Percentiles rank a stretch among this genome's conserved stretches.
Conservation (phyloP, 2,113 vertebrate species). For the Mus pahari region DNA sequence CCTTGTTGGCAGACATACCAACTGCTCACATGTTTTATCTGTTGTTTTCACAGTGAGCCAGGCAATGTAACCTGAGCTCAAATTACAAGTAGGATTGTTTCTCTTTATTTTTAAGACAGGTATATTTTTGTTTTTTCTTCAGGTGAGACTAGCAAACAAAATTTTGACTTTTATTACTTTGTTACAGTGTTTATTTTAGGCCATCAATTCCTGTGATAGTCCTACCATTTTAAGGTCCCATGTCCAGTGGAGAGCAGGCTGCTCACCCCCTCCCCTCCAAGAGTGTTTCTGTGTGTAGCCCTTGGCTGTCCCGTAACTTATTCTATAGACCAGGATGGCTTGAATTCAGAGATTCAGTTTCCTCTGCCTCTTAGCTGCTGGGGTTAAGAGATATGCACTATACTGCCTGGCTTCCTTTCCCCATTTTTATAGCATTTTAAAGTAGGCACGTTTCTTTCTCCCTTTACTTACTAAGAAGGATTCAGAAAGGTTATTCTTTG, state of each 20-base stretch:
- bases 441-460: slow-evolving; percentile 41
- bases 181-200: slow-evolving; percentile 38
- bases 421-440: background rate
- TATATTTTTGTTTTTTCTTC: background rate
- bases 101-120: background rate
- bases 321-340: background rate
- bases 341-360: background rate
- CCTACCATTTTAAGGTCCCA: background rate
- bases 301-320: background rate
- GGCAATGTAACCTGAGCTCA: slow-evolving; percentile 64
- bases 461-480: slow-evolving; percentile 49
- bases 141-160: slow-evolving; percentile 33
- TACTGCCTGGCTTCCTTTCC: background rate
- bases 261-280: too few relatives aligned
- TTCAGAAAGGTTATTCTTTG: slow-evolving; percentile 41
- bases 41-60: slow-evolving; percentile 57
- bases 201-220: background rate
- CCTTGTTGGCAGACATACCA: slow-evolving; percentile 54
- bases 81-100: slow-evolving; percentile 49
- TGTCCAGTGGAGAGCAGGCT: too few relatives aligned
- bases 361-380: background rate
- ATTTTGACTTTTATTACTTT: slow-evolving; percentile 45
- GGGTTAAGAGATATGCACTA: background rate
- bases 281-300: background rate
- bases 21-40: slow-evolving; percentile 64